phyloP scores from a whole-genome alignment of 1,140 invertebrate genomes.

The Dendrolimus kikuchii region DNA sequence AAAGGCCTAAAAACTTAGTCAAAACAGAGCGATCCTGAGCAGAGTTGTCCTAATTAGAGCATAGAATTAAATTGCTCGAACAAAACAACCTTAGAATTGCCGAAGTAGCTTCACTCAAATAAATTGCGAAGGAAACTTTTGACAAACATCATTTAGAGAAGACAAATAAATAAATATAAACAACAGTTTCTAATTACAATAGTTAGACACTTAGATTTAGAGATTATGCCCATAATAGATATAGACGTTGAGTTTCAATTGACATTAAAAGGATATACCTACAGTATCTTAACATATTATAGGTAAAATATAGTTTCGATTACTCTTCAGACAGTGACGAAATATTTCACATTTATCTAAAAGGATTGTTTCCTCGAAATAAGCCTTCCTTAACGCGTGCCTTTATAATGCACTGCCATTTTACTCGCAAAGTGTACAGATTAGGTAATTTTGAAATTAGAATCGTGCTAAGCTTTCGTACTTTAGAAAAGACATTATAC shows the following conservation, averaged over 20 bases:
- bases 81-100: slow-evolving; percentile 36
- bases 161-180: not conserved
- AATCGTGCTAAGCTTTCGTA: slow-evolving; percentile 16
- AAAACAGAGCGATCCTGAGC: slow-evolving; percentile 7
- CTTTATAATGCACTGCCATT: slow-evolving; percentile 22
- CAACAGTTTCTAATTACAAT: not conserved
- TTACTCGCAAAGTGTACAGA: slow-evolving; percentile 4
- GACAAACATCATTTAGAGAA: slow-evolving; percentile 1
- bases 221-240: no score
- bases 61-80: slow-evolving; percentile 31
- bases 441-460: slow-evolving; percentile 11
- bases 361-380: slow-evolving; percentile 13
- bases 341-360: slow-evolving; percentile 10
- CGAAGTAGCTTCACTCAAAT: slow-evolving; percentile 20
- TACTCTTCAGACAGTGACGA: slow-evolving; percentile 10
- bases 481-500: slow-evolving; percentile 10
- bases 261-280: no score
- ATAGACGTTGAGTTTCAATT: no score
- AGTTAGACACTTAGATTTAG: no score
- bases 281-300: not conserved
- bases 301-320: not conserved
- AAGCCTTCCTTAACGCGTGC: slow-evolving; percentile 18
- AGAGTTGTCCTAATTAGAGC: slow-evolving; percentile 38
- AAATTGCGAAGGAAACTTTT: slow-evolving; percentile 7
- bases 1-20: no score